These are phyloP conservation scores for Tangara arthus DNA, from an alignment of 2,797 vertebrate species.

Conservation along the genomic window DNA sequence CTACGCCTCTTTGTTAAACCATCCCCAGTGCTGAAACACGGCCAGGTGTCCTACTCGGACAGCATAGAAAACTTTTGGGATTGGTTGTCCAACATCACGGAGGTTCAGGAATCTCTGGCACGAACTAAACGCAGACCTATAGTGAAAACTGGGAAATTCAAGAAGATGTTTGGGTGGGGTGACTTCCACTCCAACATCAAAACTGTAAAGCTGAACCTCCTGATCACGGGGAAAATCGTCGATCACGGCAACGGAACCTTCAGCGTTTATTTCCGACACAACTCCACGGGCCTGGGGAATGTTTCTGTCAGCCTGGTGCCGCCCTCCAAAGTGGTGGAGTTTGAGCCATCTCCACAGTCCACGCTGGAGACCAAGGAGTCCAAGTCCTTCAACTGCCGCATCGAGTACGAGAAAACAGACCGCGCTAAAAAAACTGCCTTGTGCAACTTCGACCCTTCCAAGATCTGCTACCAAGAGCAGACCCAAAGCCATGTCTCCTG, in stretches of 20 bases:
- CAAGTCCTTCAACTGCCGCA: conserved; percentile 97
- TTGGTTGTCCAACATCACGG: conserved; percentile 97
- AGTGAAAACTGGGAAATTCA: conserved; percentile 99
- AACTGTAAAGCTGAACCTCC: conserved; percentile 96
- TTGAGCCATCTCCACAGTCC: conserved; percentile 90
- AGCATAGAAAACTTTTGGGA: conserved; percentile 95
- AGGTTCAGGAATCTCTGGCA: conserved; percentile 86
- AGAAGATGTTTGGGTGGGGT: conserved; percentile 99
- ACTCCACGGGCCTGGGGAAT: conserved; percentile 94
- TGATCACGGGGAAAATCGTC: conserved; percentile 98
- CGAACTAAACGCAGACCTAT: conserved; percentile 98
- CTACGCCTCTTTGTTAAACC: conserved; percentile 91
- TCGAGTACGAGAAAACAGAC: conserved; percentile 98
- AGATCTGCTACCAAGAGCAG: conserved; percentile 97
- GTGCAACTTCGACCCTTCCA: conserved; percentile 91
- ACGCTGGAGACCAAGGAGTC: conserved; percentile 95
- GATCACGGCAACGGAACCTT: conserved; percentile 98
- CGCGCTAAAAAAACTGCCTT: conserved; percentile 96
- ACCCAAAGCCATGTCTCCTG: conserved; percentile 99
- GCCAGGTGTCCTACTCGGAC: conserved; percentile 87
- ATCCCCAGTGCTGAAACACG: conserved; percentile 84
- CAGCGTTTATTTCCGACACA: conserved; percentile 98
- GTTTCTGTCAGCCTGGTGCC: conserved; percentile 98
- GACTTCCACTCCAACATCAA: conserved; percentile 99
- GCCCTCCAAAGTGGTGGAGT: conserved; percentile 97